Base-by-base conservation (phyloP, 2,113 vertebrate genomes). In the Halcyon senegalensis region DNA sequence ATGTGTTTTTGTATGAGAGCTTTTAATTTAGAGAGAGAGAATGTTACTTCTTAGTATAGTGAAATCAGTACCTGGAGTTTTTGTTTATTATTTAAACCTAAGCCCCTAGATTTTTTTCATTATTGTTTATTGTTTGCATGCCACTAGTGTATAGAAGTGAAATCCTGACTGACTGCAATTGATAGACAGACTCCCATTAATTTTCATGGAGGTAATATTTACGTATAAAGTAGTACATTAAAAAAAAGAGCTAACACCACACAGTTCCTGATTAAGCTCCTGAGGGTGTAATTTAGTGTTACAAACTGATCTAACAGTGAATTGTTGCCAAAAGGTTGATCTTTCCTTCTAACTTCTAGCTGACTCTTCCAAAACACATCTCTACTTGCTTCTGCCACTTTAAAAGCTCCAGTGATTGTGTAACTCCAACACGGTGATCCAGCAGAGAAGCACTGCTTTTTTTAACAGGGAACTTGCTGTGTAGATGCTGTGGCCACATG, bases 401-500 rank as follows among this genome's bases (percentile, higher is more conserved):
- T 78, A 43, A 58, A 48, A 62, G 46, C 31, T 87, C 13, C 24
- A 18, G 21, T 56, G 82, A 21, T 59, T 79, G 20, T 63, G 37
- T 78, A 35, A 25, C 64, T 92, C 50, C 31, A 39, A 25, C 9
- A 77, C 46, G 17, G 20, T 63, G 41, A 72, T 53, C 20, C 27
- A 77, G 64, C 12, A 43, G 37, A 60, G 53, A 23, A 39, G 24
- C 39, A 28, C 23, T 43, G 12, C 25, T 39, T 50, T 77, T 48
- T 77, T 62, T 64, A 23, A 10, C 13, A 3, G 46, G 10, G 69
- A 74, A 27, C 37, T 66, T 69, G 17, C 55, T 66, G 21, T 33
- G 6, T 74, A 30, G 51, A 50, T 80, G 46, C 7, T 24, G 27
- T 0, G 0, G 21, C 59, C 3, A 0, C 19, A 25, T 17, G 14